These are phyloP conservation scores for Capromys pilorides DNA, from an alignment of 2,797 vertebrate genomes.

Conservation along the genomic window DNA sequence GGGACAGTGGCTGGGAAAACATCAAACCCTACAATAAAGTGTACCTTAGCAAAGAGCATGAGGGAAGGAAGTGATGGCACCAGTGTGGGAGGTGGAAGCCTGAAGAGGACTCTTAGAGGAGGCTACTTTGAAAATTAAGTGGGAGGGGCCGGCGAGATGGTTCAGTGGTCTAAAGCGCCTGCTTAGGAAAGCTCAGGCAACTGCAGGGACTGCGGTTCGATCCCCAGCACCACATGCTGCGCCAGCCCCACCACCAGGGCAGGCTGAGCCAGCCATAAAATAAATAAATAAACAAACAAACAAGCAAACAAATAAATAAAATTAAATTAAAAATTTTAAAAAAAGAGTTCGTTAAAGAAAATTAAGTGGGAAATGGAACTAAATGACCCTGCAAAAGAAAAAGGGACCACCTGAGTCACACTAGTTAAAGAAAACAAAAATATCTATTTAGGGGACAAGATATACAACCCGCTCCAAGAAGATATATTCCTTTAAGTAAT, in stretches of 20 bases:
- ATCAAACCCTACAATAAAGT: not conserved
- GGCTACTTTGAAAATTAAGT: not conserved
- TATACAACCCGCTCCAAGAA: slow-evolving; percentile 1
- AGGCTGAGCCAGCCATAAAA: no score
- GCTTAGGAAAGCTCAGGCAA: no score
- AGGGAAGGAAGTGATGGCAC: not conserved
- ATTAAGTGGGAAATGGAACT: not conserved
- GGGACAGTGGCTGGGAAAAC: not conserved
- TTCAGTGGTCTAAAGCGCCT: no score
- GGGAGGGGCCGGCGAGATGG: no score
- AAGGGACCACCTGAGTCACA: not conserved
- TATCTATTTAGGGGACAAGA: not conserved
- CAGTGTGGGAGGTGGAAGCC: not conserved
- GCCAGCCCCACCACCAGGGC: no score
- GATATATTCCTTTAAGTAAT: slow-evolving; percentile 40
- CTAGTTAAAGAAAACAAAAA: slow-evolving; percentile 11
- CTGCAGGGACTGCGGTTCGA: no score
- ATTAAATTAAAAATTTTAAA: no score
- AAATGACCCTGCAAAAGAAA: slow-evolving; percentile 24
- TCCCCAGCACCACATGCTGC: no score
- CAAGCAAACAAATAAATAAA: no score
- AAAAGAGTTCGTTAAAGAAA: no score
- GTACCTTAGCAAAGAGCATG: not conserved
- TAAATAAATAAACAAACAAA: no score
- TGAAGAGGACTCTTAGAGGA: slow-evolving; percentile 15